A percentile compares a stretch with the other conserved stretches of the same genome.
Conservation (phyloP, 92 coral and sea anemone species). For the Nematostella vectensis region DNA sequence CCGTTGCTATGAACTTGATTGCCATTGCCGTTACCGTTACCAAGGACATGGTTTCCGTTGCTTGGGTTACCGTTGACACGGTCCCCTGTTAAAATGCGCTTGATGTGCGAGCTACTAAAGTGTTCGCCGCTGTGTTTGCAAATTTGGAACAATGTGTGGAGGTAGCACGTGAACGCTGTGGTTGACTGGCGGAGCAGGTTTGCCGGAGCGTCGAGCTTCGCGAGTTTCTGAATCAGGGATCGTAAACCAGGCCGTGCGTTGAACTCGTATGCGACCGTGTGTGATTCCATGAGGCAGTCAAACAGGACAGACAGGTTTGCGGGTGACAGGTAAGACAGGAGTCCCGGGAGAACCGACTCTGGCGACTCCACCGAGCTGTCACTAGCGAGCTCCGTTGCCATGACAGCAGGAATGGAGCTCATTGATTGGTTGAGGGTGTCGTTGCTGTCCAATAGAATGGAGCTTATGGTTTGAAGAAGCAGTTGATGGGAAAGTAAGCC, state of each 20-base stretch:
- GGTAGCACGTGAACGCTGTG: slow-evolving; percentile 86
- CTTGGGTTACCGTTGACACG: slow-evolving; percentile 58
- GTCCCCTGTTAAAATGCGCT: slow-evolving; percentile 92
- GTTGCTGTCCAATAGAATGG: slow-evolving; percentile 73
- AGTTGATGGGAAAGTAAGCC: slow-evolving; percentile 94
- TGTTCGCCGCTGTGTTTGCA: slow-evolving; percentile 97
- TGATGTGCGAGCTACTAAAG: slow-evolving; percentile 88
- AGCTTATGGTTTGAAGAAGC: slow-evolving; percentile 84
- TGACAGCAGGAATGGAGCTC: slow-evolving; percentile 24
- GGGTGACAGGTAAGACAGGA: slow-evolving; percentile 78
- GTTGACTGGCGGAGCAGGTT: slow-evolving; percentile 97
- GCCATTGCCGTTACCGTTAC: no score
- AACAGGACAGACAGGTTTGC: slow-evolving; percentile 89
- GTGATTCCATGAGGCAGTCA: slow-evolving; percentile 98
- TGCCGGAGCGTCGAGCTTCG: slow-evolving; percentile 86
- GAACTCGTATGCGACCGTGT: slow-evolving; percentile 94
- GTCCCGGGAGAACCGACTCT: slow-evolving; percentile 80
- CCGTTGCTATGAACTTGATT: slow-evolving; percentile 15
- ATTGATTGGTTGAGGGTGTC: slow-evolving; percentile 37
- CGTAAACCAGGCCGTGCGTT: slow-evolving; percentile 91
- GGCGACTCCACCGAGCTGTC: slow-evolving; percentile 43
- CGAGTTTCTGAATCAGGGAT: slow-evolving; percentile 84
- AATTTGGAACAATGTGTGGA: slow-evolving; percentile 91
- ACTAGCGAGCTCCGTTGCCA: slow-evolving; percentile 7
- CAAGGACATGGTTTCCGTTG: slow-evolving; percentile 19